Conservation (phyloP, 2,113 vertebrate species). For the Tragelaphus buxtoni region DNA sequence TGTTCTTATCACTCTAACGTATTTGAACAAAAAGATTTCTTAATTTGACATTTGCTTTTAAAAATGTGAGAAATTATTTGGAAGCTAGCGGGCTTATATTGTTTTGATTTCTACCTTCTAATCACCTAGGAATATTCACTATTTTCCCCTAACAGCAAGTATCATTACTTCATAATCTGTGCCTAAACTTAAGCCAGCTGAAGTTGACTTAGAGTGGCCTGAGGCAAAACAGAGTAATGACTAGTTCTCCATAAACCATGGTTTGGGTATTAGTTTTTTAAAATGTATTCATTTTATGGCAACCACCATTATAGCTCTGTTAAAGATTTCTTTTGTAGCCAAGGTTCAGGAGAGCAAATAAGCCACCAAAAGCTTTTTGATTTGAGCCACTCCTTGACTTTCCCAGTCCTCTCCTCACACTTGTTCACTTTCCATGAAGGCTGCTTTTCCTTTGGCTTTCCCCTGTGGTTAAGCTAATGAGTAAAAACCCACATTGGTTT, state of each 20-base stretch:
- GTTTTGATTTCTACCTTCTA: conserved; percentile 1
- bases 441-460: not conserved
- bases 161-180: not conserved
- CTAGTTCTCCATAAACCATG: not conserved
- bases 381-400: not conserved
- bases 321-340: not conserved
- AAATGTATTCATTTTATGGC: not conserved
- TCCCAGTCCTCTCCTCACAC: not conserved
- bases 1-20: not conserved
- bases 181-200: not conserved
- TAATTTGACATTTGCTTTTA: conserved; percentile 41
- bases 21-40: conserved; percentile 2
- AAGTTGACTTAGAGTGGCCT: not conserved
- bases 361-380: not conserved
- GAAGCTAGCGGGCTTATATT: not conserved
- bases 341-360: conserved; percentile 9
- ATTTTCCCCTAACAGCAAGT: not conserved
- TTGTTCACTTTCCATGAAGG: not conserved
- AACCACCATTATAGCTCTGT: not conserved
- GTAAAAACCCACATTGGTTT: conserved; percentile 31
- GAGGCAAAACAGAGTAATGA: not conserved
- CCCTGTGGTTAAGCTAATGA: not conserved
- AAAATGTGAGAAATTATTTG: not conserved
- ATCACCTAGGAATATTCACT: not conserved
- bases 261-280: not conserved